Evolutionary conservation across 2,113 vertebrate species (phyloP).

Genomic region (Oriolus oriolus): DNA sequence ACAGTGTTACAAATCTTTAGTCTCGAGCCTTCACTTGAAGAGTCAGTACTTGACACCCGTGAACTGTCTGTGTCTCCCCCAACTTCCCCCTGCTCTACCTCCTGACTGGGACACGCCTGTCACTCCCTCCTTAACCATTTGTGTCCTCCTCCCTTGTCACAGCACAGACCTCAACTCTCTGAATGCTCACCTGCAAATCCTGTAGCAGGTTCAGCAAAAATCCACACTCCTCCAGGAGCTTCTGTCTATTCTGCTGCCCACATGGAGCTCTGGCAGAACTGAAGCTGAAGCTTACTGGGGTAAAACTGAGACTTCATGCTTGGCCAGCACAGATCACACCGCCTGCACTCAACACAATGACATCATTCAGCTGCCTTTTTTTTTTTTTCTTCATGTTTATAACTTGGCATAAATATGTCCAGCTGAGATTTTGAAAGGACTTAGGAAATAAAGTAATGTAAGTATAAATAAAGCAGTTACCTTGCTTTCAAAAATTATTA

Average conservation of each 20-base stretch:
- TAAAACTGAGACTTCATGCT: neutral
- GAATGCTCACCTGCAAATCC: neutral
- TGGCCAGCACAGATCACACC: neutral
- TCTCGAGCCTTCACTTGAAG: neutral
- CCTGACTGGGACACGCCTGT: neutral
- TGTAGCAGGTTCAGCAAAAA: neutral
- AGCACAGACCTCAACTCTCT: neutral
- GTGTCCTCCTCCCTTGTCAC: neutral
- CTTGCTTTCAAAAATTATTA: neutral
- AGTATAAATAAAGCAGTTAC: neutral
- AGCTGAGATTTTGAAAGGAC: conserved; percentile 1
- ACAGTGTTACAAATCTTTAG: neutral
- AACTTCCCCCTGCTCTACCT: neutral
- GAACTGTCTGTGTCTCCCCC: neutral
- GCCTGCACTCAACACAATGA: neutral
- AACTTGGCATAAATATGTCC: neutral
- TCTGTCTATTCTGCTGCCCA: neutral
- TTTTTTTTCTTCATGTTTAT: neutral
- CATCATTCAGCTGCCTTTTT: neutral
- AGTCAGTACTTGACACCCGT: neutral
- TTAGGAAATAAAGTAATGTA: neutral
- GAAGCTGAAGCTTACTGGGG: neutral
- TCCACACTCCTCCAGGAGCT: fast-evolving
- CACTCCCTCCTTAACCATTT: neutral
- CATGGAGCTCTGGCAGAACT: neutral